Percentiles rank a stretch among this genome's conserved stretches.
Evolutionary conservation across 1,140 invertebrate genomes (phyloP).

Genomic region (Artemia franciscana): DNA sequence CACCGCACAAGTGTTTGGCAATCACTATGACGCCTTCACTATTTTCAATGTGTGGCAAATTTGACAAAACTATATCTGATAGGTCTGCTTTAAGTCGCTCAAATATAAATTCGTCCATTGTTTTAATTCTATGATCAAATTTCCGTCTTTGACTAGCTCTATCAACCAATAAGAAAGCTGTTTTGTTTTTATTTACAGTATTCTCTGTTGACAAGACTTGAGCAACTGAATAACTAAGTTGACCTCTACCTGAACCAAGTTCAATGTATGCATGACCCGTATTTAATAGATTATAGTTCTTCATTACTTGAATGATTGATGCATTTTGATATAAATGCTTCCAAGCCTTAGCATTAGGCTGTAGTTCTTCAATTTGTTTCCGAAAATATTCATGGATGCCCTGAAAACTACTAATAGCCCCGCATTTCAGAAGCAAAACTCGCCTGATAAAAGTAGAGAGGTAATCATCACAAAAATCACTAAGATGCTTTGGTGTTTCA

Average conservation of each 20-base stretch:
- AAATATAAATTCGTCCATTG: conserved; percentile 24
- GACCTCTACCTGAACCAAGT: conserved; percentile 68
- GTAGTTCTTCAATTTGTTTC: conserved; percentile 31
- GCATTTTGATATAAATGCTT: conserved; percentile 46
- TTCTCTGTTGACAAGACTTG: conserved; percentile 26
- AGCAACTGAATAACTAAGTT: conserved; percentile 45
- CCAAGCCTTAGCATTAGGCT: conserved; percentile 32
- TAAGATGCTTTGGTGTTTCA: too few species aligned
- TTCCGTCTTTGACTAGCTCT: conserved; percentile 52
- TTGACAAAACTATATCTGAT: conserved; percentile 36
- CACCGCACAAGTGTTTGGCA: conserved; percentile 66
- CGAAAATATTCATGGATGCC: conserved; percentile 7
- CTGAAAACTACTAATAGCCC: too few species aligned
- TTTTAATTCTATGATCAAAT: conserved; percentile 41
- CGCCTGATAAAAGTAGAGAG: too few species aligned
- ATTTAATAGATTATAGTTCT: conserved; percentile 27
- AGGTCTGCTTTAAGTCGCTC: conserved; percentile 44
- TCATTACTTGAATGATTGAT: conserved; percentile 35
- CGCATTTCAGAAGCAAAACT: too few species aligned
- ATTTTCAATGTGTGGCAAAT: conserved; percentile 26
- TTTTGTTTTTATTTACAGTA: conserved; percentile 15
- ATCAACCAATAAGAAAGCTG: conserved; percentile 41
- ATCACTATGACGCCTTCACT: conserved; percentile 34
- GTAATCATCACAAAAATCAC: too few species aligned
- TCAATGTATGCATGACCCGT: conserved; percentile 46